These are phyloP conservation scores for Mesembrinibis cayennensis DNA, from an alignment of 2,113 vertebrate genomes.

Conservation along the genomic window DNA sequence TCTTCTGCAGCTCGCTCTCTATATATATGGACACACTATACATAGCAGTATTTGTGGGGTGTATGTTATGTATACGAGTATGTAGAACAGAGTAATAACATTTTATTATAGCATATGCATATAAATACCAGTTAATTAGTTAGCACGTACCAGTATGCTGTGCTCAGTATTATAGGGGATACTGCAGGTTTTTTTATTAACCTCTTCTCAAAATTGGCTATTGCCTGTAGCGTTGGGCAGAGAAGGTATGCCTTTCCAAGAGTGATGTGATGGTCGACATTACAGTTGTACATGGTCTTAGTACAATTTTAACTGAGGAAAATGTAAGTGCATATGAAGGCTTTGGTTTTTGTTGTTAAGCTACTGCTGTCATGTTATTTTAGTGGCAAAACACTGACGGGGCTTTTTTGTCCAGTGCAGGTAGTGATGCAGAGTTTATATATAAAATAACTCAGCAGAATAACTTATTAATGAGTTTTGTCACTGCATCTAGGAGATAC, in stretches of 20 bases:
- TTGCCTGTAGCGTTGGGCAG: not conserved
- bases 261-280: not conserved
- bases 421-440: not conserved
- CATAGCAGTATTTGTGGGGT: not conserved
- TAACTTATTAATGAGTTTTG: not conserved
- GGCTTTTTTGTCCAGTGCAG: not conserved
- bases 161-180: not conserved
- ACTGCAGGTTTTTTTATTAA: not conserved
- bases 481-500: not conserved
- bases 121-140: not conserved
- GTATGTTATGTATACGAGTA: not conserved
- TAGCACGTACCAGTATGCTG: not conserved
- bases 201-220: not conserved
- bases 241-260: not conserved
- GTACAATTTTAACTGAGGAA: not conserved
- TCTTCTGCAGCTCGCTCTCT: not conserved
- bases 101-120: not conserved
- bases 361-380: not conserved
- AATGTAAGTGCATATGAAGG: not conserved
- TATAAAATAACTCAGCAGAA: constrained; percentile 8
- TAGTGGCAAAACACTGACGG: not conserved
- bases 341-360: not conserved
- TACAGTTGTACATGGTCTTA: not conserved
- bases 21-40: not conserved
- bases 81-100: not conserved